Evolutionary conservation across 2,888 invertebrate species (phyloP).

Genomic region (Ametastegia equiseti): DNA sequence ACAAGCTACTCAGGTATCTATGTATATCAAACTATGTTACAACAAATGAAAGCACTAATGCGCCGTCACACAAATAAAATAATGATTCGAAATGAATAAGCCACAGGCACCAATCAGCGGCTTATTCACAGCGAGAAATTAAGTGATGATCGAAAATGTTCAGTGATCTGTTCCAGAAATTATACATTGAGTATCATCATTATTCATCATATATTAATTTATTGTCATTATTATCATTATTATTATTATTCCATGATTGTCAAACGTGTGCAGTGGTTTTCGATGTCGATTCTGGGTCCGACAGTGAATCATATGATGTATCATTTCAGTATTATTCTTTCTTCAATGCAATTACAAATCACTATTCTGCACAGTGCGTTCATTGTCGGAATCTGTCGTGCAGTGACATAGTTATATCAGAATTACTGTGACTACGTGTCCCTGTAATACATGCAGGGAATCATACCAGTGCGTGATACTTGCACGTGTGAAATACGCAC

Average conservation of each 20-base stretch:
- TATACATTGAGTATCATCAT: too few species aligned
- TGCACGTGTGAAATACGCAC: neutral
- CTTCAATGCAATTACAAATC: neutral
- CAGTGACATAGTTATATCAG: neutral
- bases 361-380: neutral
- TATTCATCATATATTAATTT: too few species aligned
- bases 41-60: neutral
- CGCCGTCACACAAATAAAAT: neutral
- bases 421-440: neutral
- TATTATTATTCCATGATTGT: neutral
- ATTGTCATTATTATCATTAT: too few species aligned
- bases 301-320: neutral
- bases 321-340: neutral
- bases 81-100: too few species aligned
- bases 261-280: neutral
- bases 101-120: too few species aligned
- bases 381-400: neutral
- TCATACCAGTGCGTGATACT: neutral
- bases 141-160: neutral
- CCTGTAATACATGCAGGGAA: neutral
- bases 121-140: neutral
- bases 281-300: neutral
- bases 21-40: neutral
- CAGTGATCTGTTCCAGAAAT: neutral
- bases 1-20: conserved; percentile 77